phyloP scores from a whole-genome alignment of 1,140 invertebrate genomes.

The Lepidurus apus region DNA sequence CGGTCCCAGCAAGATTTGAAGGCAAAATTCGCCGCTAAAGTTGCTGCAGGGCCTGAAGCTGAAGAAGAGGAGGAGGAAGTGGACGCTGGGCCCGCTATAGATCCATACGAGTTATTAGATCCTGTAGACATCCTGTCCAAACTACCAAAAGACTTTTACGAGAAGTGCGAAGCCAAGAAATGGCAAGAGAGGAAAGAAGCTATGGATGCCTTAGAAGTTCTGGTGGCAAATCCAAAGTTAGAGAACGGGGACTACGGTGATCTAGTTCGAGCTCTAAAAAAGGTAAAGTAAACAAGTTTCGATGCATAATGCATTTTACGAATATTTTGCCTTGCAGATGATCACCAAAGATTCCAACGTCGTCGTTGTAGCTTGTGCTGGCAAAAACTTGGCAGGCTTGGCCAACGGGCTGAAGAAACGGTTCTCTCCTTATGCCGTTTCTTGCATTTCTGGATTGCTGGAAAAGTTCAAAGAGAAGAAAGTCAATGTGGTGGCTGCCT shows the following conservation, averaged over 20 bases:
- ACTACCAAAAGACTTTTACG: conserved; percentile 92
- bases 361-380: conserved; percentile 79
- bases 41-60: conserved; percentile 48
- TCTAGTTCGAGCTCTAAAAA: conserved; percentile 77
- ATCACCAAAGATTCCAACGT: conserved; percentile 95
- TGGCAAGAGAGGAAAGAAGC: conserved; percentile 95
- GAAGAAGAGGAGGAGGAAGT: conserved; percentile 39
- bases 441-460: conserved; percentile 70
- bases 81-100: conserved; percentile 61
- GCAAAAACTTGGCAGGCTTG: conserved; percentile 73
- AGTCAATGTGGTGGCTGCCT: conserved; percentile 71
- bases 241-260: conserved; percentile 90
- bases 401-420: conserved; percentile 81
- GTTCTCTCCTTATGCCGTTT: conserved; percentile 76
- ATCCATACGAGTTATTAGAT: conserved; percentile 84
- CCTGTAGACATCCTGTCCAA: conserved; percentile 89
- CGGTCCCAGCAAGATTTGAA: conserved; percentile 82
- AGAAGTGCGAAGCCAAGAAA: conserved; percentile 92
- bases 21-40: conserved; percentile 54
- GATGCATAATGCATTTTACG: conserved; percentile 31
- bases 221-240: conserved; percentile 75
- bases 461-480: conserved; percentile 99
- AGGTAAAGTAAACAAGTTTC: conserved; percentile 53
- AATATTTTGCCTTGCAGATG: conserved; percentile 50
- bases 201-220: conserved; percentile 69